Conservation (phyloP, 2,797 vertebrate species). For the Anguilla megastoma region DNA sequence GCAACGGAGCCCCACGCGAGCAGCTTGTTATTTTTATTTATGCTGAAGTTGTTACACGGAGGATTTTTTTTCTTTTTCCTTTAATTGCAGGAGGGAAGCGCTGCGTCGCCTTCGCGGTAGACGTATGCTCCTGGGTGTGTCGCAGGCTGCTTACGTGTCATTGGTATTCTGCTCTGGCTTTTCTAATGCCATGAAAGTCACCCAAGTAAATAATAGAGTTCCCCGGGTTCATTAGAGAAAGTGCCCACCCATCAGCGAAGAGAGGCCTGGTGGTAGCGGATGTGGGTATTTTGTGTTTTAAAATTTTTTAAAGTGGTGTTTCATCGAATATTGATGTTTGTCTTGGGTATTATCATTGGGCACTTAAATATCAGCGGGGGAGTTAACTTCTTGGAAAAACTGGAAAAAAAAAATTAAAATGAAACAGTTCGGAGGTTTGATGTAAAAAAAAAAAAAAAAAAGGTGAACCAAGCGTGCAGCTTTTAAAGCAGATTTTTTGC, state of each 20-base stretch:
- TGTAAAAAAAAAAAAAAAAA: background rate
- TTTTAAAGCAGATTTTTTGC: background rate
- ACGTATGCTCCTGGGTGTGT: background rate
- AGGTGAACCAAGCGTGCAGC: background rate
- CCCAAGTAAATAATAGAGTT: background rate
- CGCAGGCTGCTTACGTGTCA: background rate
- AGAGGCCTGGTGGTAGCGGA: background rate
- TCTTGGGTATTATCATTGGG: background rate
- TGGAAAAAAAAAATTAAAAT: background rate
- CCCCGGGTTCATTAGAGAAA: background rate
- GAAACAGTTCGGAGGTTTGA: background rate
- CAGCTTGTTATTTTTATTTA: background rate
- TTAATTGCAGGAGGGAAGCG: background rate
- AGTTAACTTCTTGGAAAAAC: background rate
- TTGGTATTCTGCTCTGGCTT: slow-evolving; percentile 6
- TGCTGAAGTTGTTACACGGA: background rate
- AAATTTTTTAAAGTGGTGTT: background rate
- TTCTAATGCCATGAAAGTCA: background rate
- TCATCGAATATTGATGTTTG: background rate
- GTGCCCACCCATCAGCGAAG: background rate
- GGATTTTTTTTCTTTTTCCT: background rate
- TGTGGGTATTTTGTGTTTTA: background rate
- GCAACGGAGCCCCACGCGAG: background rate
- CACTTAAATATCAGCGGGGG: background rate
- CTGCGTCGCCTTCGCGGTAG: background rate